Conservation (phyloP, 2,888 invertebrate species). For the Taenaris catops region DNA sequence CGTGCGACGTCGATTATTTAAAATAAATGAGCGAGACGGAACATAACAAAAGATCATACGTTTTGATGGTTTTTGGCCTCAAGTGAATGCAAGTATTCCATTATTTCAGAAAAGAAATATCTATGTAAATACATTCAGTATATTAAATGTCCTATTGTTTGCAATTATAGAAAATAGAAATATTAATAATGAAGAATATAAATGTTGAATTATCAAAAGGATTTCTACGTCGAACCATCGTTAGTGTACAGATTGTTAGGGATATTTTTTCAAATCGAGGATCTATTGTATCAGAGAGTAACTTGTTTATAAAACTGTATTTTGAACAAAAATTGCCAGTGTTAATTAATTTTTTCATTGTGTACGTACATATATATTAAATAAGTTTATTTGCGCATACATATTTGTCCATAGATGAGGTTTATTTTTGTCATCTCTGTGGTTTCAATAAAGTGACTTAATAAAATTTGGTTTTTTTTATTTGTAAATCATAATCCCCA, state of each 20-base stretch:
- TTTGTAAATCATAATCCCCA: too few species aligned
- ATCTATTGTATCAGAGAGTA: not conserved
- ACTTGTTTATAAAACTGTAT: not conserved
- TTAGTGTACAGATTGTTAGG: constrained; percentile 11
- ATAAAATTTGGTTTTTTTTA: constrained; percentile 36
- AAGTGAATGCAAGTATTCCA: too few species aligned
- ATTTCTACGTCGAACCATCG: constrained; percentile 9
- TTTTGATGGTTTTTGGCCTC: too few species aligned
- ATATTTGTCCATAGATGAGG: constrained; percentile 70
- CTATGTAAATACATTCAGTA: constrained; percentile 1
- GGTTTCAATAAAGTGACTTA: constrained; percentile 77
- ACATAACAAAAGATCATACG: too few species aligned
- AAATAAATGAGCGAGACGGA: too few species aligned
- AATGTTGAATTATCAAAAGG: constrained; percentile 12
- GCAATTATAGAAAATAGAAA: constrained; percentile 7
- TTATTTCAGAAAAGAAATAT: constrained; percentile 5
- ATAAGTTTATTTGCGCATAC: constrained; percentile 3
- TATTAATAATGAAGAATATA: constrained; percentile 4
- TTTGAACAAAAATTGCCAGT: constrained; percentile 3
- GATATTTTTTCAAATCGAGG: constrained; percentile 1
- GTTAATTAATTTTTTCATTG: constrained; percentile 1
- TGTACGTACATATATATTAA: constrained; percentile 1
- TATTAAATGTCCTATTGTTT: constrained; percentile 10
- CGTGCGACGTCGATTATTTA: too few species aligned
- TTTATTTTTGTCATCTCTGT: constrained; percentile 67